A percentile compares a stretch with the other conserved stretches of the same genome.
phyloP scores from a whole-genome alignment of 2,113 vertebrate genomes.

The Okapia johnstoni region DNA sequence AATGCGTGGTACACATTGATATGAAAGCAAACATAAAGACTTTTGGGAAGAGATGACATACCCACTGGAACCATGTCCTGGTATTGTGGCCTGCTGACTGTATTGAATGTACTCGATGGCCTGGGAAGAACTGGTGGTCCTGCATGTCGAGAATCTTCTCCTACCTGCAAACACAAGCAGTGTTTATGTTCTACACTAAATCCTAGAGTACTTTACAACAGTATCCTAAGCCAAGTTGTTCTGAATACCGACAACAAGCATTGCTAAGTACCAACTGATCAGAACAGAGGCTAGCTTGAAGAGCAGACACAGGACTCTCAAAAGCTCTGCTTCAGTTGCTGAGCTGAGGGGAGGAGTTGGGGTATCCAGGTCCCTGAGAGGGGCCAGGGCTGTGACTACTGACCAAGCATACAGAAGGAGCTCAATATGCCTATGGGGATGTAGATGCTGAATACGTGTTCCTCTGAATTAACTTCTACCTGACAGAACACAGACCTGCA shows the following conservation, averaged over 20 bases:
- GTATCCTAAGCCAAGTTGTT: neutral
- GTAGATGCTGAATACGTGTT: neutral
- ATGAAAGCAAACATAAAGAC: neutral
- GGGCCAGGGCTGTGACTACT: neutral
- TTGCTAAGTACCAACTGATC: neutral
- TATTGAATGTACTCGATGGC: conserved; percentile 94
- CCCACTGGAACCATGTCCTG: conserved; percentile 97
- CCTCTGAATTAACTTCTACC: neutral
- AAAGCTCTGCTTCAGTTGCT: neutral
- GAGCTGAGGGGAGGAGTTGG: neutral
- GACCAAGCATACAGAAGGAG: neutral
- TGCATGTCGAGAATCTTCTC: conserved; percentile 92
- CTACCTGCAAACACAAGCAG: conserved; percentile 84
- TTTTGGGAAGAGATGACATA: conserved; percentile 76
- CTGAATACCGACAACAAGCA: neutral
- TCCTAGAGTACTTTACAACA: neutral
- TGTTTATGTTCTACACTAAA: neutral
- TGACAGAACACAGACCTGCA: neutral
- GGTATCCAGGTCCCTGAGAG: neutral
- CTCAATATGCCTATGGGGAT: neutral
- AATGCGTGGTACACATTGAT: fast-evolving
- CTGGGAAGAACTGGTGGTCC: conserved; percentile 90
- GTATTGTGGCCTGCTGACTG: conserved; percentile 93
- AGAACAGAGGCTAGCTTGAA: neutral
- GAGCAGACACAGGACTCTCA: neutral